Conservation (phyloP, 92 coral and sea anemone genomes). For the Ricordea florida region DNA sequence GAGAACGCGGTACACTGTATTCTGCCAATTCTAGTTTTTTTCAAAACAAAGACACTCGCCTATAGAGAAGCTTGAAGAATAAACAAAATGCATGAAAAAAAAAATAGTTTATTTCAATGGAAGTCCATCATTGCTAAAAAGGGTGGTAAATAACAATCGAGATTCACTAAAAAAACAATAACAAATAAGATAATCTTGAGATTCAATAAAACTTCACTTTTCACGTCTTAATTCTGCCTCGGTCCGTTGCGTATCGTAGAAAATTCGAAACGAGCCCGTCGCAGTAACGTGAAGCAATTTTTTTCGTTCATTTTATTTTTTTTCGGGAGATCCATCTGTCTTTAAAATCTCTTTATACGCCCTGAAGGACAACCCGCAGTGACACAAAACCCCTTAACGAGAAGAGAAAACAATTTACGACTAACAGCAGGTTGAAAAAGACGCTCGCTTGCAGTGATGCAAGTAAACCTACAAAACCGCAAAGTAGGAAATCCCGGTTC, state of each 20-base stretch:
- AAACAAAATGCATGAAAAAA: not conserved
- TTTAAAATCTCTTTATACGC: not conserved
- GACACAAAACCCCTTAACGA: not conserved
- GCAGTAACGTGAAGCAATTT: no score
- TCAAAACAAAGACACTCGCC: no score
- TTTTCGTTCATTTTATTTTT: not conserved
- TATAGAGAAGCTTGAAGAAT: not conserved
- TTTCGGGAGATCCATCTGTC: conserved; percentile 6
- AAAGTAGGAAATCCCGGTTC: not conserved
- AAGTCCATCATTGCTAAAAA: not conserved
- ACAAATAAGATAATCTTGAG: no score
- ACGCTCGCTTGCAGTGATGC: not conserved
- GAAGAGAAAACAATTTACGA: conserved; percentile 9
- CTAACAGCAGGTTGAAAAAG: not conserved
- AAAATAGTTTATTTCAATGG: not conserved
- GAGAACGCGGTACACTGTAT: no score
- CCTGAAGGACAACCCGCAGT: conserved; percentile 25
- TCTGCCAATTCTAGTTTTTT: no score
- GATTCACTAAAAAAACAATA: not conserved
- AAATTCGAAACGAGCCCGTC: no score
- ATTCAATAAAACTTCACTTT: no score
- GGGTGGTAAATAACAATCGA: conserved; percentile 6
- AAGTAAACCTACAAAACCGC: no score
- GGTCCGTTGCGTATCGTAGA: no score
- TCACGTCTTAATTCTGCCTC: no score